A percentile compares a stretch with the other conserved stretches of the same genome.
phyloP scores from a whole-genome alignment of 1,140 invertebrate species.

The Neodiprion virginianus region DNA sequence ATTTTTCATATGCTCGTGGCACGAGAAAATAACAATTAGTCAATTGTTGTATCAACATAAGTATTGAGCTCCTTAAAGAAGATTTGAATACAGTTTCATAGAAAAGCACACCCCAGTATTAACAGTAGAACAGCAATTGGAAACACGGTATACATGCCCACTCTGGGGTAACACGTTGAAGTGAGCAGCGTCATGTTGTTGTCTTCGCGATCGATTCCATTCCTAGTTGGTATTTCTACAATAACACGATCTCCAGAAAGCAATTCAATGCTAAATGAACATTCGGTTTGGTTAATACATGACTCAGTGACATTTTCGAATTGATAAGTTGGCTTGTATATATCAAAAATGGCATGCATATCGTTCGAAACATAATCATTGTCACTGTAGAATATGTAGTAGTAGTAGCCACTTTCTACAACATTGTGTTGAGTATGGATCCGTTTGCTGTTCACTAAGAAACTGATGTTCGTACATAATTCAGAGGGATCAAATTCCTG shows the following conservation, averaged over 20 bases:
- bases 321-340: slow-evolving; percentile 81
- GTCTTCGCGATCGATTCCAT: slow-evolving; percentile 75
- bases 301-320: slow-evolving; percentile 75
- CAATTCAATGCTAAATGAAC: slow-evolving; percentile 73
- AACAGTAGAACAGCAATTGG: slow-evolving; percentile 76
- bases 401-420: slow-evolving; percentile 78
- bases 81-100: slow-evolving; percentile 49
- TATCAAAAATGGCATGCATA: slow-evolving; percentile 83
- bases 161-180: slow-evolving; percentile 78
- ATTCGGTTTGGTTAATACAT: slow-evolving; percentile 79
- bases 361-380: slow-evolving; percentile 80
- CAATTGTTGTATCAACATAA: too few species aligned
- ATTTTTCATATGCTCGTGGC: background rate
- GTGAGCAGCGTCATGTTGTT: slow-evolving; percentile 73
- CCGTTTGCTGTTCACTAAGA: slow-evolving; percentile 68
- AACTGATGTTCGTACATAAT: slow-evolving; percentile 70
- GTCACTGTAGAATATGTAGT: slow-evolving; percentile 87
- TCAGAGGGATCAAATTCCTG: slow-evolving; percentile 72
- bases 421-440: slow-evolving; percentile 75
- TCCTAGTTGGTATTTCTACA: slow-evolving; percentile 80
- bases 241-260: slow-evolving; percentile 78
- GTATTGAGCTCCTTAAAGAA: too few species aligned
- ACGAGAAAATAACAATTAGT: too few species aligned
- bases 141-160: slow-evolving; percentile 79
- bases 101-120: slow-evolving; percentile 79